These are phyloP conservation scores for Melospiza georgiana DNA, from an alignment of 2,113 vertebrate genomes.

Conservation along the genomic window DNA sequence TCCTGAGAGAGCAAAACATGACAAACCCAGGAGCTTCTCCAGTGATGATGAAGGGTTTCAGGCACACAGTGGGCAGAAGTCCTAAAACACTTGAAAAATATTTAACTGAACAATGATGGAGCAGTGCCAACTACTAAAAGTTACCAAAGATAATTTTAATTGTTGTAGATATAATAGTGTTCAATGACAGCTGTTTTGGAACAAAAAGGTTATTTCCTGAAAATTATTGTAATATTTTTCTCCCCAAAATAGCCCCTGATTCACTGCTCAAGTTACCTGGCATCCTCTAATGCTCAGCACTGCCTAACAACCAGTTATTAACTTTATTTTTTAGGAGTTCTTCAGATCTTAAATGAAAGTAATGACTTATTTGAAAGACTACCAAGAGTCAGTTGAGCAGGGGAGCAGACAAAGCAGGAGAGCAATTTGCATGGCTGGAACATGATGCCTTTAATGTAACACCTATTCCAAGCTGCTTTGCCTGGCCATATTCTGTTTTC, in stretches of 20 bases:
- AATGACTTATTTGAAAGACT: not conserved
- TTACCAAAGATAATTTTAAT: slow-evolving; percentile 85
- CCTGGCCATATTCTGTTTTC: not conserved
- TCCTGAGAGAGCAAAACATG: slow-evolving; percentile 19
- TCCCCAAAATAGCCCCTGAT: slow-evolving; percentile 80
- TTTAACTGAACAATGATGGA: slow-evolving; percentile 87
- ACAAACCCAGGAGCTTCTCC: slow-evolving; percentile 64
- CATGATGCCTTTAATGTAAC: not conserved
- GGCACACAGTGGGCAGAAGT: slow-evolving; percentile 78
- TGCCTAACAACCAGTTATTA: slow-evolving; percentile 43
- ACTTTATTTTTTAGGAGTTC: slow-evolving; percentile 36
- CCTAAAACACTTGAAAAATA: slow-evolving; percentile 83
- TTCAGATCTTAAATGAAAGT: slow-evolving; percentile 21
- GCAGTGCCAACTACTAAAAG: slow-evolving; percentile 78
- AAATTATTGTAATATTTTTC: slow-evolving; percentile 80
- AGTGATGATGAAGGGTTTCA: slow-evolving; percentile 67
- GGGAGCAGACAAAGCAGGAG: not conserved
- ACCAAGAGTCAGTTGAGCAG: not conserved
- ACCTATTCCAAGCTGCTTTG: not conserved
- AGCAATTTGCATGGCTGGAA: not conserved
- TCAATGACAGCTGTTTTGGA: slow-evolving; percentile 84
- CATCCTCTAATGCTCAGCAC: slow-evolving; percentile 66
- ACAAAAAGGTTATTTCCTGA: slow-evolving; percentile 85
- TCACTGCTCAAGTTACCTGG: slow-evolving; percentile 78
- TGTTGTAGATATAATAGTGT: slow-evolving; percentile 83